Percentiles rank a stretch among this genome's conserved stretches.
These are phyloP conservation scores for Oenanthe oenanthe DNA, from an alignment of 2,113 vertebrate genomes.

Conservation along the genomic window DNA sequence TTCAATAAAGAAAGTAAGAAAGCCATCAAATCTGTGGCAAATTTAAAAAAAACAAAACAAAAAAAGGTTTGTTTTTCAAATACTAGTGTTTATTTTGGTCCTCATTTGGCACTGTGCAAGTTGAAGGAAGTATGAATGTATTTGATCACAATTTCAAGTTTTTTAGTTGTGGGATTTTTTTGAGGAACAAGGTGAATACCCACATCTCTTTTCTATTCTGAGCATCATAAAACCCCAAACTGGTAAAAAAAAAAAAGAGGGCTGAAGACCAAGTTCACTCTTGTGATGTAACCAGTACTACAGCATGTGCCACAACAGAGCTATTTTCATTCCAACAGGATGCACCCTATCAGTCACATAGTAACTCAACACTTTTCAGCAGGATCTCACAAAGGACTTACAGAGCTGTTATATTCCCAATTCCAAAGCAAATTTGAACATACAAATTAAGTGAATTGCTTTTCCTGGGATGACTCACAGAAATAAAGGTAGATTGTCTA, in stretches of 20 bases:
- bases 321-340: not conserved
- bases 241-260: not conserved
- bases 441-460: not conserved
- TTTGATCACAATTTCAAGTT: not conserved
- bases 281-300: not conserved
- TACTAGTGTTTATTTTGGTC: not conserved
- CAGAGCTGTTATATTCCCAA: not conserved
- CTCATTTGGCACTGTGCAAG: not conserved
- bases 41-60: not conserved
- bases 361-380: not conserved
- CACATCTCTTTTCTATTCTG: not conserved
- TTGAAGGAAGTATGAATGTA: not conserved
- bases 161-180: not conserved
- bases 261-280: not conserved
- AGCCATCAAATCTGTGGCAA: not conserved
- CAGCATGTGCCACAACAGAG: too few species aligned
- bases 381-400: not conserved
- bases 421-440: not conserved
- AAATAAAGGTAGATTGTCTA: not conserved
- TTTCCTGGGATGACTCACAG: not conserved
- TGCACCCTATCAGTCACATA: not conserved
- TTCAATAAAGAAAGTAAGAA: not conserved
- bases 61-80: not conserved
- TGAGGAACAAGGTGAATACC: not conserved
- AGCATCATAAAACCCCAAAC: not conserved